Conservation (phyloP, 2,797 vertebrate genomes). For the Botia almorhae region DNA sequence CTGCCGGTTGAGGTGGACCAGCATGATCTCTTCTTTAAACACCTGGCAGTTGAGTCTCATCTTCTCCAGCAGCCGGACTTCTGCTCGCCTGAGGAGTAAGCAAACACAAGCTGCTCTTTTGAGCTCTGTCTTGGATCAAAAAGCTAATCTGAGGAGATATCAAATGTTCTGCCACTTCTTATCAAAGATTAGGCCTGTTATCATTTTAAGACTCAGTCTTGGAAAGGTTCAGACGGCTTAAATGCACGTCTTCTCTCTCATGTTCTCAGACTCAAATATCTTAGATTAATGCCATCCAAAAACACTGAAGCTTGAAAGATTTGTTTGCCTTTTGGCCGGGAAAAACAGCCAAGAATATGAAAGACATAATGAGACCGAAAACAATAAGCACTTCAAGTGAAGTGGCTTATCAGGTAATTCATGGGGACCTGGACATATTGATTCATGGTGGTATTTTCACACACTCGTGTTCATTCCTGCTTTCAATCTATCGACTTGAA, state of each 20-base stretch:
- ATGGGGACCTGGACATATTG: conserved; percentile 46
- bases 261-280: conserved; percentile 27
- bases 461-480: conserved; percentile 50
- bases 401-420: conserved; percentile 55
- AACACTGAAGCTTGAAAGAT: conserved; percentile 39
- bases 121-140: not conserved
- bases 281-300: conserved; percentile 44
- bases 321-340: conserved; percentile 34
- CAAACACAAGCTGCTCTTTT: conserved; percentile 36
- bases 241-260: not conserved
- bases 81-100: conserved; percentile 66
- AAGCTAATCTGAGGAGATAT: conserved; percentile 12
- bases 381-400: conserved; percentile 46
- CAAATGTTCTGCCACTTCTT: conserved; percentile 25
- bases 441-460: conserved; percentile 51
- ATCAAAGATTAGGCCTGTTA: conserved; percentile 18
- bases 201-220: not conserved
- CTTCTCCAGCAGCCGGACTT: conserved; percentile 72
- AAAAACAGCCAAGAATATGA: conserved; percentile 26
- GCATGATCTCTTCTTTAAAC: conserved; percentile 78
- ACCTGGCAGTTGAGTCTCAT: conserved; percentile 76
- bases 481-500: conserved; percentile 32
- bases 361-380: conserved; percentile 33
- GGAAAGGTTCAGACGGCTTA: not conserved
- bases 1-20: conserved; percentile 74